These are phyloP conservation scores for Zoanthus sociatus DNA, from an alignment of 92 coral and sea anemone genomes.

Conservation along the genomic window DNA sequence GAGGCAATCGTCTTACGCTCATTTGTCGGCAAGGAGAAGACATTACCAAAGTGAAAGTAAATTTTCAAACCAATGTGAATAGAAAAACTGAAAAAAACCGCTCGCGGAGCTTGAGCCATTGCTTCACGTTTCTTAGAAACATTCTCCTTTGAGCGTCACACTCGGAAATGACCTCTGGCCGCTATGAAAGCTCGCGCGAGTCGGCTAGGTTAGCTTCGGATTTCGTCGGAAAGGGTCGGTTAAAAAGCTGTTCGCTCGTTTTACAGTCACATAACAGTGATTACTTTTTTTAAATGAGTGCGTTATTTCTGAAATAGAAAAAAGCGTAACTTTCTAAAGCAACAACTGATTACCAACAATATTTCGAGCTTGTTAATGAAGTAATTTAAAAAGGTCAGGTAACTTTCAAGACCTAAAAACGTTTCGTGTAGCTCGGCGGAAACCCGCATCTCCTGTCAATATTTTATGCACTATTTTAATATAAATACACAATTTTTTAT, in stretches of 20 bases:
- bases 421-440: no score
- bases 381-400: no score
- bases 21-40: slow-evolving; percentile 98
- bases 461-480: no score
- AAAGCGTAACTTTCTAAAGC: not conserved
- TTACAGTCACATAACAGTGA: not conserved
- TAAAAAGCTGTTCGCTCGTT: not conserved
- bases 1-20: slow-evolving; percentile 93
- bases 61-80: slow-evolving; percentile 12
- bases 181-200: slow-evolving; percentile 26
- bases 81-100: not conserved
- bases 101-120: slow-evolving; percentile 37
- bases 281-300: not conserved
- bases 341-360: not conserved
- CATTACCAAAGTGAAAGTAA: slow-evolving; percentile 60
- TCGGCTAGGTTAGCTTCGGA: slow-evolving; percentile 29
- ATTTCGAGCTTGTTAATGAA: not conserved
- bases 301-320: not conserved
- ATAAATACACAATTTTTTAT: no score
- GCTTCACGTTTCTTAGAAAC: slow-evolving; percentile 36
- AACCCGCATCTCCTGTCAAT: no score
- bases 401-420: no score
- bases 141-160: slow-evolving; percentile 41
- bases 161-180: slow-evolving; percentile 24
- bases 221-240: slow-evolving; percentile 34